Evolutionary conservation across 2,888 invertebrate species (phyloP).

Genomic region (Mellilla xanthometata): DNA sequence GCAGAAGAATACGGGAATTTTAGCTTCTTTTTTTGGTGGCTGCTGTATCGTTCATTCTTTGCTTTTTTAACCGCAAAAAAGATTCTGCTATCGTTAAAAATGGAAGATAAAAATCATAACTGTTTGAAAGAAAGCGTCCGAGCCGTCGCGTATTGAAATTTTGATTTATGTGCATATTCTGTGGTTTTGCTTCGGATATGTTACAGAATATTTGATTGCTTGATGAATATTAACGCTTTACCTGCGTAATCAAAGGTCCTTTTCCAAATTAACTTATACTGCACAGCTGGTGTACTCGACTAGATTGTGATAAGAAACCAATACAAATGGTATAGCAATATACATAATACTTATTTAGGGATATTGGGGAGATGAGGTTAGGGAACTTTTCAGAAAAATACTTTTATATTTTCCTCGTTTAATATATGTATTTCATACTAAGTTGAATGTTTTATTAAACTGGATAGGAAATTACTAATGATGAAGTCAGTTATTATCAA

Average conservation of each 20-base stretch:
- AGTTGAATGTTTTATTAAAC: no score
- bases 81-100: slow-evolving; percentile 13
- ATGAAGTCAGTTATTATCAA: no score
- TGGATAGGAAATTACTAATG: no score
- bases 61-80: slow-evolving; percentile 14
- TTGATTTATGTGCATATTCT: slow-evolving; percentile 23
- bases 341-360: no score
- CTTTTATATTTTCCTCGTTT: no score
- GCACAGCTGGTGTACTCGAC: slow-evolving; percentile 1
- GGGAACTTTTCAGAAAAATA: no score
- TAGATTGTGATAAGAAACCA: neutral
- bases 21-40: slow-evolving; percentile 6
- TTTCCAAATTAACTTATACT: slow-evolving; percentile 5
- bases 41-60: slow-evolving; percentile 9
- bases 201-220: slow-evolving; percentile 23
- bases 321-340: neutral
- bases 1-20: slow-evolving; percentile 16
- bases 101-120: slow-evolving; percentile 14
- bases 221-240: slow-evolving; percentile 17
- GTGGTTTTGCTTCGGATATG: slow-evolving; percentile 13
- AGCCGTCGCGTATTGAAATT: slow-evolving; percentile 15
- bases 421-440: no score
- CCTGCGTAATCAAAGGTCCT: slow-evolving; percentile 12
- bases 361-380: no score
- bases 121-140: slow-evolving; percentile 16